Percentiles rank a stretch among this genome's conserved stretches.
Evolutionary conservation across 92 coral and sea anemone species (phyloP).

Genomic region (Epizoanthus stellaris): DNA sequence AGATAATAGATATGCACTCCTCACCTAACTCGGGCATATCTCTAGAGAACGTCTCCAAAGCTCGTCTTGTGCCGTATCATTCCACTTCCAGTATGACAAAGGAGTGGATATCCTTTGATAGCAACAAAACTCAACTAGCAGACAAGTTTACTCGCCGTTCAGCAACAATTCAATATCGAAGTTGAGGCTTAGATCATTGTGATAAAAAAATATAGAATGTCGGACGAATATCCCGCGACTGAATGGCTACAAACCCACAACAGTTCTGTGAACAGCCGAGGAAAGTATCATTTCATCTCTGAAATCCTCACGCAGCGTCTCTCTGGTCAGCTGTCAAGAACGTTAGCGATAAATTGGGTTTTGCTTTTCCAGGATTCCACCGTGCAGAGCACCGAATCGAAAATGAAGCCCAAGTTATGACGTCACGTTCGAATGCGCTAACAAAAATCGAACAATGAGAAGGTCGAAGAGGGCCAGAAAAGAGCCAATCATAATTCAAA

Average conservation of each 20-base stretch:
- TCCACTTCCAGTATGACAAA: conserved; percentile 3
- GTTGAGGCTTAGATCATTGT: conserved; percentile 23
- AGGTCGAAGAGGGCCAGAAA: neutral
- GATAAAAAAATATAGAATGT: neutral
- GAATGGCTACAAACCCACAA: conserved; percentile 9
- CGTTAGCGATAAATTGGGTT: neutral
- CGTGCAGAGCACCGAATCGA: neutral
- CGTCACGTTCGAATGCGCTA: conserved; percentile 22
- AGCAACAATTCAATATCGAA: conserved; percentile 29
- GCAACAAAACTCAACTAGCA: neutral
- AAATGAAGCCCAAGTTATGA: conserved; percentile 14
- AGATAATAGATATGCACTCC: neutral
- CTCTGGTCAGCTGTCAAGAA: neutral
- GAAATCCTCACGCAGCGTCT: neutral
- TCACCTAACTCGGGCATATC: conserved; percentile 44
- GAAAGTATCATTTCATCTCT: neutral
- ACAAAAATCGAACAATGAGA: conserved; percentile 19
- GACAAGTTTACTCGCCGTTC: neutral
- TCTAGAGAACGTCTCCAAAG: conserved; percentile 9
- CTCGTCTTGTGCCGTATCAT: conserved; percentile 32
- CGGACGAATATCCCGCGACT: conserved; percentile 16
- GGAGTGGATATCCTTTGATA: neutral
- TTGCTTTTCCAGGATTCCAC: conserved; percentile 17
- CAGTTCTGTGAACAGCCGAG: neutral
- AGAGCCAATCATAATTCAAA: conserved; percentile 31